Conservation (phyloP, 2,113 vertebrate genomes). For the Anguilla rostrata region DNA sequence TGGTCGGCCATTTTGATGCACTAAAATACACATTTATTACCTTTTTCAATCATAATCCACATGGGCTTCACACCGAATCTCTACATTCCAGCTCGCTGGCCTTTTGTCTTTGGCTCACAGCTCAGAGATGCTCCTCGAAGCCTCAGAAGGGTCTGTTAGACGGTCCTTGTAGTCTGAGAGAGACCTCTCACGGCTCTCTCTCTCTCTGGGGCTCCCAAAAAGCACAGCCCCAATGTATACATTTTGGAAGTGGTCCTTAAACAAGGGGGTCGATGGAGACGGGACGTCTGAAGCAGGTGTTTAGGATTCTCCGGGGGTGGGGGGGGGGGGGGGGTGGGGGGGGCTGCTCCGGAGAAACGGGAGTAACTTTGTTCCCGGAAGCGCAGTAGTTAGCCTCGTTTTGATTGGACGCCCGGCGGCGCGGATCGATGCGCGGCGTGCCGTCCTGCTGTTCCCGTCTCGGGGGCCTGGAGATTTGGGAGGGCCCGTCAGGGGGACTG, state of each 20-base stretch:
- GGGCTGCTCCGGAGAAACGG: neutral
- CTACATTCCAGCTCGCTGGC: neutral
- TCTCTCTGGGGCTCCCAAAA: neutral
- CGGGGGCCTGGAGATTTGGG: neutral
- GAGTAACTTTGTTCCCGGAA: neutral
- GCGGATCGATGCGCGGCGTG: neutral
- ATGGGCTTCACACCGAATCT: neutral
- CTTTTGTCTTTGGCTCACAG: neutral
- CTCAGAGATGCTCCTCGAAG: neutral
- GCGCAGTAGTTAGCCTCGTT: neutral
- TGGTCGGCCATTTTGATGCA: slow-evolving; percentile 1
- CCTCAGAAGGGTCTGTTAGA: neutral
- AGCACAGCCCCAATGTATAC: slow-evolving; percentile 6
- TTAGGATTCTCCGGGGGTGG: neutral
- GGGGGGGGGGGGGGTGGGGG: too few relatives aligned
- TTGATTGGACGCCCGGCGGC: neutral
- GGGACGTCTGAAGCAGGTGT: neutral
- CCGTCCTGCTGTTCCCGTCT: neutral
- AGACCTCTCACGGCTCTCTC: neutral
- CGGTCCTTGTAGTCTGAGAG: neutral
- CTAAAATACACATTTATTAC: neutral
- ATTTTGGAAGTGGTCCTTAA: neutral
- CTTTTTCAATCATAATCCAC: neutral
- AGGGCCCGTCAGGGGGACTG: neutral
- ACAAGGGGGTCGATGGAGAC: neutral